A percentile compares a stretch with the other conserved stretches of the same genome.
phyloP scores from a whole-genome alignment of 2,888 invertebrate species.

The Caenorhabditis sp. region DNA sequence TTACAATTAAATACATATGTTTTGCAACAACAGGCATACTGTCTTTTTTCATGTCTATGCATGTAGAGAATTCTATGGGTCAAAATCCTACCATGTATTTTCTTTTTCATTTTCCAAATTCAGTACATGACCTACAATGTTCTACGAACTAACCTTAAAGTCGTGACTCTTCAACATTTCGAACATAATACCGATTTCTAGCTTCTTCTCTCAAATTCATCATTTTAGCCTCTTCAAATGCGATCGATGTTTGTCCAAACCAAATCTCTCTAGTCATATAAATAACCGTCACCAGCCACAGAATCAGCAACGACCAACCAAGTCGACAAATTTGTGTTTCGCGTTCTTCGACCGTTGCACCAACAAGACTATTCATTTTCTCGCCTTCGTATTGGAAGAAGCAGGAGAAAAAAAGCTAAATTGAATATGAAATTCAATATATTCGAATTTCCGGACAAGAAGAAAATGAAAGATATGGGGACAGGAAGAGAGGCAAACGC shows the following conservation, averaged over 20 bases:
- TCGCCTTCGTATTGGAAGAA: neutral
- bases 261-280: slow-evolving; percentile 51
- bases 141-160: neutral
- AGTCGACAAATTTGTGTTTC: slow-evolving; percentile 46
- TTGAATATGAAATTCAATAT: slow-evolving; percentile 4
- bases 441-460: slow-evolving; percentile 23
- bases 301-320: slow-evolving; percentile 45
- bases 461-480: slow-evolving; percentile 4
- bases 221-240: slow-evolving; percentile 31
- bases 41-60: too few relatives aligned
- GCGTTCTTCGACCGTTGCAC: slow-evolving; percentile 34
- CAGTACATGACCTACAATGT: too few relatives aligned
- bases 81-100: too few relatives aligned
- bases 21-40: too few relatives aligned
- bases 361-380: slow-evolving; percentile 5
- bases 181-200: neutral
- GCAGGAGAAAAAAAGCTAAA: neutral
- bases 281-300: slow-evolving; percentile 48
- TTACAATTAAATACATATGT: too few relatives aligned
- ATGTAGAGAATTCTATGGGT: too few relatives aligned
- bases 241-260: slow-evolving; percentile 39
- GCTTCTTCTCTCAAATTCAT: neutral
- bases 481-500: slow-evolving; percentile 12
- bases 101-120: too few relatives aligned
- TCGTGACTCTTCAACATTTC: neutral